These are phyloP conservation scores for Troides aeacus DNA, from an alignment of 2,888 invertebrate genomes.

Conservation along the genomic window DNA sequence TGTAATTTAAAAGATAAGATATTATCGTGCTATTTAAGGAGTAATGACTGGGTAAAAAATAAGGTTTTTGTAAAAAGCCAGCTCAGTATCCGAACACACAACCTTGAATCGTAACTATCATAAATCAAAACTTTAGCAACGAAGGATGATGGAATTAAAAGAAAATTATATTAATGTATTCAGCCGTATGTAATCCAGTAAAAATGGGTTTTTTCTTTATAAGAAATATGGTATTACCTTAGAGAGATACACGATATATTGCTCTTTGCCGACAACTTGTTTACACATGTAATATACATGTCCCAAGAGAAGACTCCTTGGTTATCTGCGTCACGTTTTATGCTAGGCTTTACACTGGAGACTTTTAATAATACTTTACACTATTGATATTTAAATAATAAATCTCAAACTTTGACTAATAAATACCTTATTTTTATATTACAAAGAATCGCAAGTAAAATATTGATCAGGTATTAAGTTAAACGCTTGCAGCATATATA, in stretches of 20 bases:
- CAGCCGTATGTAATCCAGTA: neutral
- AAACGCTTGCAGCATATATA: too few species aligned
- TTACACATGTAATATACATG: slow-evolving; percentile 20
- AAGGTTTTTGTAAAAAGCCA: too few species aligned
- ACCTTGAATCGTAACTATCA: neutral
- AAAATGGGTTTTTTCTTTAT: slow-evolving; percentile 14
- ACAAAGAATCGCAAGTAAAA: too few species aligned
- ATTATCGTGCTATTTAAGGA: too few species aligned
- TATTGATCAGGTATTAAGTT: too few species aligned
- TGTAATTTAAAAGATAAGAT: too few species aligned
- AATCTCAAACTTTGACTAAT: too few species aligned
- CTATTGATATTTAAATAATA: neutral
- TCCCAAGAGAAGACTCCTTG: neutral
- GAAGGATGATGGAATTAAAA: slow-evolving; percentile 1
- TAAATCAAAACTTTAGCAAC: neutral
- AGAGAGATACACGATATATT: slow-evolving; percentile 16
- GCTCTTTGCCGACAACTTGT: slow-evolving; percentile 12
- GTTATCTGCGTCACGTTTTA: neutral
- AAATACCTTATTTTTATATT: too few species aligned
- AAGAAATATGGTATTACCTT: slow-evolving; percentile 14
- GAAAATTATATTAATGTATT: neutral
- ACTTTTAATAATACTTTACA: neutral
- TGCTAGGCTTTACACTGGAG: neutral
- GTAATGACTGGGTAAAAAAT: too few species aligned
- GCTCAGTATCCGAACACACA: neutral